Base-by-base conservation (phyloP, 2,888 invertebrate species). In the Macrostomum cliftonense region DNA sequence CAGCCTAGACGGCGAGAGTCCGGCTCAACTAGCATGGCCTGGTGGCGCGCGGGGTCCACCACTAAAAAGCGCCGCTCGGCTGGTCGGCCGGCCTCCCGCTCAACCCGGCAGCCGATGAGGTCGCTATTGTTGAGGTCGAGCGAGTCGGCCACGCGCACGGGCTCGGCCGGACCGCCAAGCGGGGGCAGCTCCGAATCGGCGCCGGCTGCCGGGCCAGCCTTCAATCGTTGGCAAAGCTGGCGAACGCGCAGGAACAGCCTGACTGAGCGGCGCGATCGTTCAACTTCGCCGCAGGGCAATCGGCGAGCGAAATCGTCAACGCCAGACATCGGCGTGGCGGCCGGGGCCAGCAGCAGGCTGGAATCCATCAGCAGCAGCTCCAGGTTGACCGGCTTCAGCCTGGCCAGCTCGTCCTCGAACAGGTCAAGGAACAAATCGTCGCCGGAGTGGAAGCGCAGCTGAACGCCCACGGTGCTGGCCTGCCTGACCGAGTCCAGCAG, bases 381-480 rank as follows among this genome's bases (percentile, higher is more conserved):
- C 1, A 93, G 87, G 56, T 68, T 67, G 47, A 68, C 52, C 1
- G 46, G 46, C 47, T 48, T 38, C 11, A 53, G 40, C 12, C 36
- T 37, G 20, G 19, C 19, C 36, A 37, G 88, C 76, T 97, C 95
- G 68, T 93, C 89, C 71, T 97, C 95, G 69, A 97, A 97, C 79
- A 97, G 83, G 67, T 97, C 95, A 51, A 95, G 74, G 72, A 97
- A 97, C 60, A 95, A 88, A 64, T 95, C 93, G 72, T 95, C 93
- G 59, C 85, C 28, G 5, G 28, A 84, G 77, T 78, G 63, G 54
- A 68, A 60, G 50, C 46, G 21, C 52, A 52, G 42, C 28, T 19
- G n/a, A n/a, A 37, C n/a, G 16, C 17, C 14, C 13, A 40, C 5
- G 5, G 40, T 19, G 16, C 19, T 19, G 40, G 19, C 19, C 17